Percentiles rank a stretch among this genome's conserved stretches.
Evolutionary conservation across 2,113 vertebrate species (phyloP).

Genomic region (Morone saxatilis): DNA sequence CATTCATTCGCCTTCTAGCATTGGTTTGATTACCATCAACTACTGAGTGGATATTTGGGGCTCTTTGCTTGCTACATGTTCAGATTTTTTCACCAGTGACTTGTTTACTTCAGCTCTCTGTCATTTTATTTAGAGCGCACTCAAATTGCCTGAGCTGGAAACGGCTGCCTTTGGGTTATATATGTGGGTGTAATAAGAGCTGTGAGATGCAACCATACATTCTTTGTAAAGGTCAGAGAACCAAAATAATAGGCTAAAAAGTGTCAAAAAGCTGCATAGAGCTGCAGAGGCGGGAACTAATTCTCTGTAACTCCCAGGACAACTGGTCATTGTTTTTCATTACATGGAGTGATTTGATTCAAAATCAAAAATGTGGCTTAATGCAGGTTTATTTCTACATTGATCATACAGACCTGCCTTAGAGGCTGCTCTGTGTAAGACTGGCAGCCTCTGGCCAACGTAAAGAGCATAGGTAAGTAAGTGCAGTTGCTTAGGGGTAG

Average conservation of each 20-base stretch:
- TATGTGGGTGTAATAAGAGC: slow-evolving; percentile 31
- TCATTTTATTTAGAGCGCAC: slow-evolving; percentile 12
- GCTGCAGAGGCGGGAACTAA: background rate
- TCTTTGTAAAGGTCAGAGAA: slow-evolving; percentile 44
- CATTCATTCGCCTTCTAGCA: background rate
- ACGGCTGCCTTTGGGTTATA: slow-evolving; percentile 30
- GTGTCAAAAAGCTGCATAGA: slow-evolving; percentile 26
- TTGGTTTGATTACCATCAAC: slow-evolving; percentile 8
- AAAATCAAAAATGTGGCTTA: background rate
- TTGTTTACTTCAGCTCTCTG: slow-evolving; percentile 23
- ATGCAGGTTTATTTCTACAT: slow-evolving; percentile 17
- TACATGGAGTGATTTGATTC: background rate
- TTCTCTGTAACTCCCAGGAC: background rate
- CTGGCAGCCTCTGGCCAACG: slow-evolving; percentile 33
- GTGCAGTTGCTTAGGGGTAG: slow-evolving; percentile 44
- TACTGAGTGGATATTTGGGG: background rate
- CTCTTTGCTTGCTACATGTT: slow-evolving; percentile 7
- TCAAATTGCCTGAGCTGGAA: slow-evolving; percentile 15
- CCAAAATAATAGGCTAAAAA: slow-evolving; percentile 18
- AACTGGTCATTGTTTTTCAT: slow-evolving; percentile 8
- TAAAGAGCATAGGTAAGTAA: slow-evolving; percentile 64
- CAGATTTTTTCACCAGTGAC: background rate
- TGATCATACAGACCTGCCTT: background rate
- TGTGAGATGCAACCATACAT: slow-evolving; percentile 5
- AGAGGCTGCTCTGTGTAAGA: background rate